Evolutionary conservation across 2,888 invertebrate species (phyloP).

Genomic region (Gryllus longicercus): DNA sequence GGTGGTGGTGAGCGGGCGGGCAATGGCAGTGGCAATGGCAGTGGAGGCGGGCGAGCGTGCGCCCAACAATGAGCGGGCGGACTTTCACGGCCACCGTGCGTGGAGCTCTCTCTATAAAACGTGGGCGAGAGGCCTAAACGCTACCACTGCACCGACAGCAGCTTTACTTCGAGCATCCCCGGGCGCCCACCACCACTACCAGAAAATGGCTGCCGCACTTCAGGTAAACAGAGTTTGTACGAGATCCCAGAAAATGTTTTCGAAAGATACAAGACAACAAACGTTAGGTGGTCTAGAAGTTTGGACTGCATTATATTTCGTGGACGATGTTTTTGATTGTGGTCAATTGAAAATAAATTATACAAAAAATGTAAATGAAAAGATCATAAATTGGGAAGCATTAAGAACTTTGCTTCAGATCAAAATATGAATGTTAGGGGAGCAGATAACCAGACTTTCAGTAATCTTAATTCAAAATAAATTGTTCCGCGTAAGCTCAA

Average conservation of each 20-base stretch:
- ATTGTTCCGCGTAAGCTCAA: too few species aligned
- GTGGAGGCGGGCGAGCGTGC: neutral
- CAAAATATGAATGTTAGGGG: too few species aligned
- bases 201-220: neutral
- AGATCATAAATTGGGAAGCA: too few species aligned
- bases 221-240: neutral
- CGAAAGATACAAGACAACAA: neutral
- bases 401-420: too few species aligned
- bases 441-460: too few species aligned
- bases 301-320: too few species aligned
- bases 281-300: too few species aligned
- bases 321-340: too few species aligned
- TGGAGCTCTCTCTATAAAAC: conserved; percentile 9
- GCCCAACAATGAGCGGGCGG: neutral
- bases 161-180: neutral
- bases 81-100: neutral
- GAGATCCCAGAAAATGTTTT: neutral
- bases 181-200: neutral
- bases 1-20: neutral
- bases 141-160: neutral
- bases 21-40: neutral
- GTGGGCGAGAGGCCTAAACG: neutral
- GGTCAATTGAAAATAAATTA: too few species aligned
- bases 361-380: too few species aligned
- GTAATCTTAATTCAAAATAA: too few species aligned